Evolutionary conservation across 2,113 vertebrate genomes (phyloP), one percentile per base, ranked within the genome.

Genomic region (Siphamia tubifer): DNA sequence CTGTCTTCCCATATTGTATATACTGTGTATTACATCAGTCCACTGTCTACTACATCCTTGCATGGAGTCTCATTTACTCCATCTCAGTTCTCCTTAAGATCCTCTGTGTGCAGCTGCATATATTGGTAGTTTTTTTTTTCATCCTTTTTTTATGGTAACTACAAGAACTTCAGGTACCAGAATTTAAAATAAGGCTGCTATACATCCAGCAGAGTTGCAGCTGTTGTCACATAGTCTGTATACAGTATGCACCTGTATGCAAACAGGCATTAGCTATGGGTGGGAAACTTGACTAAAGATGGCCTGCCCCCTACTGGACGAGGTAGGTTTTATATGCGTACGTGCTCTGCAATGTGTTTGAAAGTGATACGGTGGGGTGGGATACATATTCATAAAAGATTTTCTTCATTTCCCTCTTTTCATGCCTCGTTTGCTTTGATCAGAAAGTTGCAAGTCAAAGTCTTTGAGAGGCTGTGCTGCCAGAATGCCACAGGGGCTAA

Each of bases 391-490:
- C 60, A 81, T 80, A 31, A 60, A 49, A 12, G 16, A 23, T 51
- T 62, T 66, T 61, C 45, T 53, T 40, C 19, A 42, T 69, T 69
- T 58, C 30, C 8, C 48, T 58, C 19, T 40, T 71, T 67, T 81
- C 57, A 62, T 71, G 44, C 53, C 21, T 62, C 15, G 5, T 61
- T 78, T 60, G 30, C 67, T 83, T 82, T 76, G 74, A 84, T 78
- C 74, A 75, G 35, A 71, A 70, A 71, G 76, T 75, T 72, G 15
- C 35, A 20, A 78, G 69, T 52, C 23, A 13, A 48, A 56, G 20
- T 56, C 25, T 61, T 62, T 17, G n/a, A 24, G 35, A 3, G 56
- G 30, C 30, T 38, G 21, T 12, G 51, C 47, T 57, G 43, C 6
- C 48, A 45, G 21, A 65, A 62, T 45, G 44, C 55, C 31, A 51